Evolutionary conservation across 2,113 vertebrate species (phyloP).

Genomic region (Aplodontia rufa): DNA sequence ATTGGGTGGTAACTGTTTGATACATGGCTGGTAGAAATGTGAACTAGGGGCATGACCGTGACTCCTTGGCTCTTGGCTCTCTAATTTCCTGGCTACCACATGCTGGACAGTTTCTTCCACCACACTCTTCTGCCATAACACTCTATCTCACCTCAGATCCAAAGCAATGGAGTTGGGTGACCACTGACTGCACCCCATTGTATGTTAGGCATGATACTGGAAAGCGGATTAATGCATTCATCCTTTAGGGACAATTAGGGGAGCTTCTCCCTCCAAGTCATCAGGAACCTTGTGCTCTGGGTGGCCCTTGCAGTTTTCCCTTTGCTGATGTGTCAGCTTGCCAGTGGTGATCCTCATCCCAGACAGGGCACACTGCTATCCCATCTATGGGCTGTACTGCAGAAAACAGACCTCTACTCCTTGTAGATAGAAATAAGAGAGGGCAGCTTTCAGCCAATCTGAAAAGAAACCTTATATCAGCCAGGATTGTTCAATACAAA

Average conservation of each 20-base stretch:
- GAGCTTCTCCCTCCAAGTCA: background rate
- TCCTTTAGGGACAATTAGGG: background rate
- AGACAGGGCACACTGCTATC: background rate
- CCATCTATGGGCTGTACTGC: background rate
- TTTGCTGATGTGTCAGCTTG: background rate
- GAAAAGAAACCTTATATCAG: background rate
- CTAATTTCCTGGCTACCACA: no score
- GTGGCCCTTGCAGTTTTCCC: background rate
- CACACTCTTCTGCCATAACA: no score
- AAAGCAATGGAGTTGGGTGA: no score
- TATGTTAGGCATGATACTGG: no score
- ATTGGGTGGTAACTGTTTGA: no score
- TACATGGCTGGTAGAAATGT: no score
- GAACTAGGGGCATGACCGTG: no score
- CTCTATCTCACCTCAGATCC: no score
- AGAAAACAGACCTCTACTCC: background rate
- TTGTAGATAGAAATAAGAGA: background rate
- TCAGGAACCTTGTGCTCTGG: background rate
- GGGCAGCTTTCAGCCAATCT: background rate
- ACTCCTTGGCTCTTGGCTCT: no score
- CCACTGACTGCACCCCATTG: no score
- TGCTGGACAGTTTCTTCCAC: no score
- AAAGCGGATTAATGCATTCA: background rate
- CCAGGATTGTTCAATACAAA: background rate
- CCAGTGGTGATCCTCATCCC: accelerated